Conservation (phyloP, 2,113 vertebrate genomes). For the Copsychus sechellarum region DNA sequence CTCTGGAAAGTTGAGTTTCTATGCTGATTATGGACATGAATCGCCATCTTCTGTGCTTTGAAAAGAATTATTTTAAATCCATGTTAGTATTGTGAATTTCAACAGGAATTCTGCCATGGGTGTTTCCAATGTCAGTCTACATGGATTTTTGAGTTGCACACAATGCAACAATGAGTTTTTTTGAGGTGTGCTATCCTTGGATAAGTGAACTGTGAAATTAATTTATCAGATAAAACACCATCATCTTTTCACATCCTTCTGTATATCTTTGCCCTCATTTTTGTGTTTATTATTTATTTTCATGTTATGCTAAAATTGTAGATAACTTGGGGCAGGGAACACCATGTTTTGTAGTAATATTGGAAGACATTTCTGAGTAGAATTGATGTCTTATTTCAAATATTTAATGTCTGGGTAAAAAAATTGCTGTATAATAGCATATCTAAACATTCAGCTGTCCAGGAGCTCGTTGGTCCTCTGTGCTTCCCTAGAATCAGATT, state of each 20-base stretch:
- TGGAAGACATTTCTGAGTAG: not conserved
- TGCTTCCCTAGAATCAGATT: conserved; percentile 42
- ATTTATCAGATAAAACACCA: not conserved
- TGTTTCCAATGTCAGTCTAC: not conserved
- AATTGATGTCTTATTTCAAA: not conserved
- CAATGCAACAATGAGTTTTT: fast-evolving
- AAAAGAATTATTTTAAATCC: not conserved
- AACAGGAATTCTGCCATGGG: not conserved
- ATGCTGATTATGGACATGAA: not conserved
- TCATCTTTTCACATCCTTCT: not conserved
- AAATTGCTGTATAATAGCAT: not conserved
- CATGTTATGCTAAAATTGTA: not conserved
- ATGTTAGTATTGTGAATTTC: not conserved
- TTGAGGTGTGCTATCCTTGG: not conserved
- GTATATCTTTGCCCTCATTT: not conserved
- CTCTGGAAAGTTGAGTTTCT: not conserved
- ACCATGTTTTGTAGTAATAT: not conserved
- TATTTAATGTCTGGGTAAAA: not conserved
- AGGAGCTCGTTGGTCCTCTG: conserved; percentile 34
- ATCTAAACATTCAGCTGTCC: not conserved
- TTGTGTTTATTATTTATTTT: not conserved
- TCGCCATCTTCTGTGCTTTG: not conserved
- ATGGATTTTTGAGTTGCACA: fast-evolving
- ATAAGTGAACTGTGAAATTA: not conserved
- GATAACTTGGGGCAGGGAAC: not conserved